Percentiles rank a stretch among this genome's conserved stretches.
Conservation (phyloP, 2,113 vertebrate species). For the Hypomesus transpacificus region DNA sequence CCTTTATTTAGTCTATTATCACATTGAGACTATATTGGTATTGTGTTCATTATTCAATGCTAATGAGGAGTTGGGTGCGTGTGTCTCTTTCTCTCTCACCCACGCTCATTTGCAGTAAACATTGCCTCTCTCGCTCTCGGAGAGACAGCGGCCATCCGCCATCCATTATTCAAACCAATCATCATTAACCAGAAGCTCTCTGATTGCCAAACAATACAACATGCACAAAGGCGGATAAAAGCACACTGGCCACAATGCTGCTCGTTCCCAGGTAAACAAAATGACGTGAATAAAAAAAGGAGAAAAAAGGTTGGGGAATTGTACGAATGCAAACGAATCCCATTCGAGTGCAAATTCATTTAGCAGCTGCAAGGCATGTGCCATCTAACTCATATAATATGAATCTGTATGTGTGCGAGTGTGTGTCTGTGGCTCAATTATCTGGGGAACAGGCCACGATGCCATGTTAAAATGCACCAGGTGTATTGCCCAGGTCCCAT, state of each 20-base stretch:
- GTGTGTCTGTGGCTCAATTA: no score
- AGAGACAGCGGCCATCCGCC: slow-evolving; percentile 21
- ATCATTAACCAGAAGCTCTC: slow-evolving; percentile 15
- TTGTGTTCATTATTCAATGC: slow-evolving; percentile 47
- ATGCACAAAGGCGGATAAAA: slow-evolving; percentile 8
- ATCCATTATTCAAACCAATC: slow-evolving; percentile 44
- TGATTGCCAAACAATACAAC: slow-evolving; percentile 10
- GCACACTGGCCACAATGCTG: slow-evolving; percentile 5
- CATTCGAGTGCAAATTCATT: slow-evolving; percentile 28
- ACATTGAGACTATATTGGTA: slow-evolving; percentile 48
- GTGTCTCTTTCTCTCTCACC: neutral
- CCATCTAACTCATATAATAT: no score
- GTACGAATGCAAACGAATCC: slow-evolving; percentile 21
- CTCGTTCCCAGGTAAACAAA: slow-evolving; percentile 11
- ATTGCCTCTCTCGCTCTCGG: slow-evolving; percentile 11
- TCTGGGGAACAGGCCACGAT: no score
- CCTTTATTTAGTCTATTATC: slow-evolving; percentile 47
- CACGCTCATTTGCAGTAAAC: slow-evolving; percentile 33
- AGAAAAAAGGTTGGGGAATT: neutral
- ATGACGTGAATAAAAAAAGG: slow-evolving; percentile 2
- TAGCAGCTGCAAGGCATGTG: neutral
- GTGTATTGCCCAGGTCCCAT: no score
- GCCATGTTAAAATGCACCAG: no score
- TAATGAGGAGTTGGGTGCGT: slow-evolving; percentile 39
- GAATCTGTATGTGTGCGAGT: no score